Percentiles rank a stretch among this genome's conserved stretches.
Conservation (phyloP, 2,797 vertebrate species). For the Takifugu rubripes region DNA sequence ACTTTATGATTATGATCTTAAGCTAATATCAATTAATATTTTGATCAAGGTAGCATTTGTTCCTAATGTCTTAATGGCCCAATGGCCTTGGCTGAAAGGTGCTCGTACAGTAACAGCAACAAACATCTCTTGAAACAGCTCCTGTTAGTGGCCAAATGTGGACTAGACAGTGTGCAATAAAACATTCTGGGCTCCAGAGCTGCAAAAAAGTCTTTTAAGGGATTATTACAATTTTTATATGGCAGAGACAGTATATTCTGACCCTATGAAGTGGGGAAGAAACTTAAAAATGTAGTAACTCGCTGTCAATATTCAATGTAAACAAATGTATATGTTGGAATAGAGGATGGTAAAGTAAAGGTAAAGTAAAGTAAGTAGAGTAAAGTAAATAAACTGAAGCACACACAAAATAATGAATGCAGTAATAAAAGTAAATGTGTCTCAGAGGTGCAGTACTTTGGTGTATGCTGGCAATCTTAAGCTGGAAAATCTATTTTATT, state of each 20-base stretch:
- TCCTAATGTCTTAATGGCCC: constrained; percentile 27
- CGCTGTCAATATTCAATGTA: too few relatives aligned
- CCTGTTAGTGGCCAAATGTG: constrained; percentile 25
- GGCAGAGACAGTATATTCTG: background rate
- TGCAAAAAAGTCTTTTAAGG: background rate
- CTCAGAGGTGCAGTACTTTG: too few relatives aligned
- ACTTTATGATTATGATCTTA: too few relatives aligned
- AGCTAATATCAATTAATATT: too few relatives aligned
- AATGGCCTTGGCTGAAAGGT: constrained; percentile 6
- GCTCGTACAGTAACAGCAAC: background rate
- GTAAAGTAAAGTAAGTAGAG: too few relatives aligned
- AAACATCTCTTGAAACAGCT: constrained; percentile 14
- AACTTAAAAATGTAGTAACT: too few relatives aligned
- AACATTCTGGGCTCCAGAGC: background rate
- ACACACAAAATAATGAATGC: too few relatives aligned
- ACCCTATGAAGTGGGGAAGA: background rate
- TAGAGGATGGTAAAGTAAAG: background rate
- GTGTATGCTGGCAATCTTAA: too few relatives aligned
- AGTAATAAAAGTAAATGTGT: too few relatives aligned
- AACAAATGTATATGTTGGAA: background rate
- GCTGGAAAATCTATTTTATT: constrained; percentile 9
- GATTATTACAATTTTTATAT: background rate
- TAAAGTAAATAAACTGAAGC: background rate
- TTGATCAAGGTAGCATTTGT: background rate
- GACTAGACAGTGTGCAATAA: background rate